A percentile compares a stretch with the other conserved stretches of the same genome.
phyloP scores from a whole-genome alignment of 1,140 invertebrate genomes.

The Spodoptera frugiperda region DNA sequence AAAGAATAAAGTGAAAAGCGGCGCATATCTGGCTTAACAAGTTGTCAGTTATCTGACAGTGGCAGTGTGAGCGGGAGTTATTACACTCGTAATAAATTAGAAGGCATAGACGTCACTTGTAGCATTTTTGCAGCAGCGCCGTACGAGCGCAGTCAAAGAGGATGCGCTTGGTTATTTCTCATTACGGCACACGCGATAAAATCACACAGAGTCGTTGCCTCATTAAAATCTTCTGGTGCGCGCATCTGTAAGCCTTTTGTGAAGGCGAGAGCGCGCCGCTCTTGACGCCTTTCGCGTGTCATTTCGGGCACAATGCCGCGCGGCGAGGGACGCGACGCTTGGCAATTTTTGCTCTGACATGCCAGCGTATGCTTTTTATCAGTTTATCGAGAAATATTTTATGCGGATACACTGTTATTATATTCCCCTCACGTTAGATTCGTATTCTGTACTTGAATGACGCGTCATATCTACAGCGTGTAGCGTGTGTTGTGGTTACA shows the following conservation, averaged over 20 bases:
- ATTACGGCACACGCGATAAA: slow-evolving; percentile 83
- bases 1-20: slow-evolving; percentile 5
- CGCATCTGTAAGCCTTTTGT: slow-evolving; percentile 86
- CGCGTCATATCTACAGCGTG: slow-evolving; percentile 38
- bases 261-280: slow-evolving; percentile 76
- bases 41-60: slow-evolving; percentile 20
- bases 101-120: slow-evolving; percentile 62
- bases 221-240: slow-evolving; percentile 86
- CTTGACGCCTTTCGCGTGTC: slow-evolving; percentile 84
- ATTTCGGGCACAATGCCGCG: slow-evolving; percentile 82
- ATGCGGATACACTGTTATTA: slow-evolving; percentile 59
- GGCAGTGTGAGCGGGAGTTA: slow-evolving; percentile 23
- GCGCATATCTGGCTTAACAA: slow-evolving; percentile 13
- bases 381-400: slow-evolving; percentile 73
- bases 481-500: slow-evolving; percentile 25
- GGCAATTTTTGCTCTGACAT: slow-evolving; percentile 76
- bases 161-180: slow-evolving; percentile 85
- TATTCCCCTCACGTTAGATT: slow-evolving; percentile 61
- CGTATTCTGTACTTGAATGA: slow-evolving; percentile 53
- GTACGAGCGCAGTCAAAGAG: slow-evolving; percentile 79
- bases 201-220: slow-evolving; percentile 84
- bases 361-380: slow-evolving; percentile 73
- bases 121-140: slow-evolving; percentile 72
- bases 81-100: slow-evolving; percentile 44
- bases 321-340: slow-evolving; percentile 64